These are phyloP conservation scores for Chaenocephalus aceratus DNA, from an alignment of 2,113 vertebrate species.

Conservation along the genomic window DNA sequence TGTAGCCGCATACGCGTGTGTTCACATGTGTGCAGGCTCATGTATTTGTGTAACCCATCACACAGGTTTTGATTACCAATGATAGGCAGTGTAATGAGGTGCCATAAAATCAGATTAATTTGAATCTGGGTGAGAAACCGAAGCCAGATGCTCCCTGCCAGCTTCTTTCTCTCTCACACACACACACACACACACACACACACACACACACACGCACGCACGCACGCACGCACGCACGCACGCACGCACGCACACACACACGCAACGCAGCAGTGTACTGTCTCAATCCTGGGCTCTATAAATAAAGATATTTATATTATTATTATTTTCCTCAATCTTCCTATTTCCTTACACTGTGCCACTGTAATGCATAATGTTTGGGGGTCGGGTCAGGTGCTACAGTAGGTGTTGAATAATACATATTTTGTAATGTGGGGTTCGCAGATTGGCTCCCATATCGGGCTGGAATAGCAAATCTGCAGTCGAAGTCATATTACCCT, in stretches of 20 bases:
- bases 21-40: conserved; percentile 8
- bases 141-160: conserved; percentile 77
- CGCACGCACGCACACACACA: conserved; percentile 1
- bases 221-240: not conserved
- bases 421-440: too few relatives aligned
- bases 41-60: conserved; percentile 47
- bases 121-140: conserved; percentile 59
- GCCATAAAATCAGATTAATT: conserved; percentile 80
- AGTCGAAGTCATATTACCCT: too few relatives aligned
- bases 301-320: too few relatives aligned
- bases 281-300: too few relatives aligned
- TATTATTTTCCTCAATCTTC: too few relatives aligned
- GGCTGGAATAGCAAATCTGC: too few relatives aligned
- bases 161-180: conserved; percentile 16
- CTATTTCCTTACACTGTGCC: too few relatives aligned
- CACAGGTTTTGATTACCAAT: conserved; percentile 75
- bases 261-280: not conserved
- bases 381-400: too few relatives aligned
- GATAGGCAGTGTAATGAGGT: conserved; percentile 79
- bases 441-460: too few relatives aligned
- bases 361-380: too few relatives aligned
- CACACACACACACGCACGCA: not conserved
- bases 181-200: not conserved
- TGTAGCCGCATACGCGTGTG: not conserved
- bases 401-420: too few relatives aligned